A percentile compares a stretch with the other conserved stretches of the same genome.
Evolutionary conservation across 2,113 vertebrate genomes (phyloP).

Genomic region (Nipponia nippon): DNA sequence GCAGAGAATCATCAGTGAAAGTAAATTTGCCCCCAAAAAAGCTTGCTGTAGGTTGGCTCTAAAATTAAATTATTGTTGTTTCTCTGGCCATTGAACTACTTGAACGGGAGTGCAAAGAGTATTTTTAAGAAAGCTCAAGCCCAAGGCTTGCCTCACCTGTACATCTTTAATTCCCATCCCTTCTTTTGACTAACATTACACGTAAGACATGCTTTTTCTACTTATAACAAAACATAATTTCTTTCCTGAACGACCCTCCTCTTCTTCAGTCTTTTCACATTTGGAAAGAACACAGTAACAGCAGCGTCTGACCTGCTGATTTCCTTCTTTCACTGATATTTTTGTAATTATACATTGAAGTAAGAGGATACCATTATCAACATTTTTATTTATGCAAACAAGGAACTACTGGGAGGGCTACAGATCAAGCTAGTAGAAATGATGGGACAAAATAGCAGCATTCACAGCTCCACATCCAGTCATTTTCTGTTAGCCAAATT

Average conservation of each 20-base stretch:
- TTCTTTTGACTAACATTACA: not conserved
- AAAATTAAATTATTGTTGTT: not conserved
- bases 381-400: not conserved
- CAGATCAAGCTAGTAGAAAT: not conserved
- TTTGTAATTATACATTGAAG: not conserved
- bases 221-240: not conserved
- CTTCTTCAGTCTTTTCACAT: not conserved
- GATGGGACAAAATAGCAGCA: not conserved
- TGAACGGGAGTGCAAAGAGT: not conserved
- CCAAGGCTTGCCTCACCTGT: not conserved
- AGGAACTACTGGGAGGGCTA: not conserved
- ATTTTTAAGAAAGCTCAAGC: not conserved
- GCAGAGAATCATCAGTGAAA: not conserved
- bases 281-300: not conserved
- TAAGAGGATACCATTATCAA: not conserved
- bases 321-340: not conserved
- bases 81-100: not conserved
- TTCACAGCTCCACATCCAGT: not conserved
- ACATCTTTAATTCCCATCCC: not conserved
- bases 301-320: not conserved
- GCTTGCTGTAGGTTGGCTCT: not conserved
- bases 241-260: not conserved
- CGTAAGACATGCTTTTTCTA: not conserved
- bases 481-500: not conserved
- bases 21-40: not conserved